Evolutionary conservation across 2,888 invertebrate species (phyloP), one percentile per base, ranked within the genome.

Genomic region (Drosophila sordidula): DNA sequence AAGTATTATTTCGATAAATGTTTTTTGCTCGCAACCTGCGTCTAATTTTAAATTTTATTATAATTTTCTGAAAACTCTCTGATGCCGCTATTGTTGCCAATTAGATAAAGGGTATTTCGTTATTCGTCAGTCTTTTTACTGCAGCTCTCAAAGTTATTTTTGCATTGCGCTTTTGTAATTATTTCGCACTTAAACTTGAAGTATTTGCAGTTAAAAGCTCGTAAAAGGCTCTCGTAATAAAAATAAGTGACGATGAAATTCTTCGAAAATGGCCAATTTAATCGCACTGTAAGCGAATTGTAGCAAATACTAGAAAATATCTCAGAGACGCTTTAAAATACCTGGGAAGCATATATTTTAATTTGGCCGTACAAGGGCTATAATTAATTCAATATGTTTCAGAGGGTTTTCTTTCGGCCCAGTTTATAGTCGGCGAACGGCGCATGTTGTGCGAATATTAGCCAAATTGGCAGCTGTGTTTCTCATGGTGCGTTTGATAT

Each of bases 141-240:
- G 6, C 6, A 22, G n/a, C 14, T 6, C 25, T 8, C 8, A 4
- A 11, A 8, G 16, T 32, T 12, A 16, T 14, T 34, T 52, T 47
- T 46, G 44, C 41, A 22, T 26, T 46, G 42, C 44, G 61, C 52
- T 59, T 67, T 66, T 49, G 77, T 72, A 86, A 84, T 84, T 84
- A 84, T 83, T 86, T 83, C 26, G 65, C 70, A 79, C 80, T 88
- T 83, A 79, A 75, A 45, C 54, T 62, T 57, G 8, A 83, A 78
- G 68, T 71, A 80, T 77, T 71, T 68, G 46, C 39, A 61, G 63
- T 34, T 47, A 18, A 61, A 51, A 46, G 50, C 44, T 36, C 62
- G 65, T 80, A 71, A 84, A 68, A 50, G 45, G 41, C 25, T 32
- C 26, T 25, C 16, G 45, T 39, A 42, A 54, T 54, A 65, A 32